Percentiles rank a stretch among this genome's conserved stretches.
Evolutionary conservation across 2,888 invertebrate species (phyloP).

Genomic region (Apomyelois bistriatella): DNA sequence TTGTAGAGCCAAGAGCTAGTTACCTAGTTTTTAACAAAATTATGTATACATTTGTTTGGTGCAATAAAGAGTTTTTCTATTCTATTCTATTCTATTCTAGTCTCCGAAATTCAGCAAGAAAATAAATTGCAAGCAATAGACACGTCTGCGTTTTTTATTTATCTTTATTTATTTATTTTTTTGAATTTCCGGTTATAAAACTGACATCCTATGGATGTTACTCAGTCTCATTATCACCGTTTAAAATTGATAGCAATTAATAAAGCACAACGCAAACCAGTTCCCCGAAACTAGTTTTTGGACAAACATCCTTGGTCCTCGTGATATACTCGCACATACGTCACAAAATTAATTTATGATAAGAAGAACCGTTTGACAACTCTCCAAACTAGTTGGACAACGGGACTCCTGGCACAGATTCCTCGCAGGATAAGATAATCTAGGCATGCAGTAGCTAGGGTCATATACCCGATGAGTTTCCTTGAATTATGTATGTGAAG

Average conservation of each 20-base stretch:
- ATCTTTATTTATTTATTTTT: too few species aligned
- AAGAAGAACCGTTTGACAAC: conserved; percentile 7
- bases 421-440: conserved; percentile 8
- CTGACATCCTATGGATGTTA: too few species aligned
- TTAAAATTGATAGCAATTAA: neutral
- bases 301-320: neutral
- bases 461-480: neutral
- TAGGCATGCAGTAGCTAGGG: conserved; percentile 5
- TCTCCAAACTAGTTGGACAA: conserved; percentile 9
- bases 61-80: too few species aligned
- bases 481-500: conserved; percentile 3
- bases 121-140: too few species aligned
- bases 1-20: too few species aligned
- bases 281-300: neutral
- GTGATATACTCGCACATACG: neutral
- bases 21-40: too few species aligned
- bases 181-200: too few species aligned
- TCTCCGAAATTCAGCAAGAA: too few species aligned
- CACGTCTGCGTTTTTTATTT: too few species aligned
- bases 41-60: too few species aligned
- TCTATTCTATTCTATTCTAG: too few species aligned
- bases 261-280: neutral
- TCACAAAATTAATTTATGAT: conserved; percentile 6
- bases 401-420: conserved; percentile 9
- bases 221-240: neutral